Evolutionary conservation across 1,140 invertebrate species (phyloP).

Genomic region (Kradibia gibbosae): DNA sequence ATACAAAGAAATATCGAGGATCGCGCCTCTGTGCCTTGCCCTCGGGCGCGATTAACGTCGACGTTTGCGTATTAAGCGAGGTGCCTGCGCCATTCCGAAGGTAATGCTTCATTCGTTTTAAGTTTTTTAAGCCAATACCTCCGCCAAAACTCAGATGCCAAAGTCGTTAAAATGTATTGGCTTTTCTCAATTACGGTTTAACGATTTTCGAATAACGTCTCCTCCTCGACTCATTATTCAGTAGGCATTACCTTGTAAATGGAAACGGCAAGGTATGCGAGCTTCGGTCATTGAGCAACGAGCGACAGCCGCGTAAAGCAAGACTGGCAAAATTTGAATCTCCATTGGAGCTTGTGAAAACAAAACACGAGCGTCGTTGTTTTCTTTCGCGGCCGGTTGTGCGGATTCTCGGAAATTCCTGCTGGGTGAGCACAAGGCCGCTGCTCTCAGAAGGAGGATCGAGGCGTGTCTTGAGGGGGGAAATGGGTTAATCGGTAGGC

Average conservation of each 20-base stretch:
- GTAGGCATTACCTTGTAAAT: not conserved
- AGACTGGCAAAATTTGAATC: too few relatives aligned
- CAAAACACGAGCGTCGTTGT: too few relatives aligned
- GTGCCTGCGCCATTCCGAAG: not conserved
- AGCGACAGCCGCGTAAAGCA: too few relatives aligned
- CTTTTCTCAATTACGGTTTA: slow-evolving; percentile 6
- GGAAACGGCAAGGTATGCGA: not conserved
- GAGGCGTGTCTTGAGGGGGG: too few relatives aligned
- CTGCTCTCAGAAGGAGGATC: too few relatives aligned
- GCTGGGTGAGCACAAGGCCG: too few relatives aligned
- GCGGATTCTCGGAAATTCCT: too few relatives aligned
- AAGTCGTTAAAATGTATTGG: not conserved
- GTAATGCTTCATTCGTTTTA: not conserved
- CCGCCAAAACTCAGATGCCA: not conserved
- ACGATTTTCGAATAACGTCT: not conserved
- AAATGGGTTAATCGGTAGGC: too few relatives aligned
- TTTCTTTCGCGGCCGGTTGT: too few relatives aligned
- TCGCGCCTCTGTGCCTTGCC: not conserved
- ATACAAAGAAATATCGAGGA: not conserved
- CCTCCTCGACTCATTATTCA: not conserved
- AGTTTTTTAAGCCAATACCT: not conserved
- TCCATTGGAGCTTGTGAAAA: too few relatives aligned
- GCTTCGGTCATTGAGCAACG: not conserved
- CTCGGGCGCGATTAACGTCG: not conserved
- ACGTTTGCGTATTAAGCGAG: not conserved